phyloP scores from a whole-genome alignment of 2,113 vertebrate genomes.

The Lamprologus lemairii region DNA sequence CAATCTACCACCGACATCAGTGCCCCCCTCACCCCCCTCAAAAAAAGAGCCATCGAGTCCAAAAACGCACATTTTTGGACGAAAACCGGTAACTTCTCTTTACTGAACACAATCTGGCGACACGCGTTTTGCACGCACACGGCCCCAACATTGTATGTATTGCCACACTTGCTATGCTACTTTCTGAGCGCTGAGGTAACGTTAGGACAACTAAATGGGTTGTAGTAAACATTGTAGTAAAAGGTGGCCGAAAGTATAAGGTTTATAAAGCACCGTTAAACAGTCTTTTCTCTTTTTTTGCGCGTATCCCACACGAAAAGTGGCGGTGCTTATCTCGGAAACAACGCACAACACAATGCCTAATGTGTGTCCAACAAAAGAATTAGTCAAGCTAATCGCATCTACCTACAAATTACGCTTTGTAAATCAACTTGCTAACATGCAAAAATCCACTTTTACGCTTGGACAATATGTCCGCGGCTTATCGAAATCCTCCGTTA shows the following conservation, averaged over 20 bases:
- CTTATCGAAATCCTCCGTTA: conserved; percentile 8
- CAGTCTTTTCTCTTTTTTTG: neutral
- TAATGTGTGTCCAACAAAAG: conserved; percentile 59
- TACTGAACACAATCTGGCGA: neutral
- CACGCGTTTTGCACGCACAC: neutral
- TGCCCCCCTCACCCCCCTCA: neutral
- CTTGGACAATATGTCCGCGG: conserved; percentile 23
- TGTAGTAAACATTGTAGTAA: conserved; percentile 54
- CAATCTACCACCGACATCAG: conserved; percentile 50
- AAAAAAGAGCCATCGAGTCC: conserved; percentile 1
- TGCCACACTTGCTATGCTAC: conserved; percentile 48
- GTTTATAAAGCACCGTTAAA: neutral
- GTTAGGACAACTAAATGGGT: conserved; percentile 61
- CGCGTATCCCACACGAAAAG: conserved; percentile 37
- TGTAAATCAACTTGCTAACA: conserved; percentile 37
- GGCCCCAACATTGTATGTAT: neutral
- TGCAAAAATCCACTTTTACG: conserved; percentile 46
- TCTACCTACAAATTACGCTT: conserved; percentile 29
- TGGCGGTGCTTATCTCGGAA: conserved; percentile 37
- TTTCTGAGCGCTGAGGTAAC: conserved; percentile 56
- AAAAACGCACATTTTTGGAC: neutral
- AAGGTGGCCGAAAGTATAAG: neutral
- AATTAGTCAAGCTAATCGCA: conserved; percentile 60
- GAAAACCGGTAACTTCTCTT: conserved; percentile 28
- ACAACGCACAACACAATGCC: conserved; percentile 43